Base-by-base conservation (phyloP, 2,888 invertebrate genomes). In the Laothoe populi region DNA sequence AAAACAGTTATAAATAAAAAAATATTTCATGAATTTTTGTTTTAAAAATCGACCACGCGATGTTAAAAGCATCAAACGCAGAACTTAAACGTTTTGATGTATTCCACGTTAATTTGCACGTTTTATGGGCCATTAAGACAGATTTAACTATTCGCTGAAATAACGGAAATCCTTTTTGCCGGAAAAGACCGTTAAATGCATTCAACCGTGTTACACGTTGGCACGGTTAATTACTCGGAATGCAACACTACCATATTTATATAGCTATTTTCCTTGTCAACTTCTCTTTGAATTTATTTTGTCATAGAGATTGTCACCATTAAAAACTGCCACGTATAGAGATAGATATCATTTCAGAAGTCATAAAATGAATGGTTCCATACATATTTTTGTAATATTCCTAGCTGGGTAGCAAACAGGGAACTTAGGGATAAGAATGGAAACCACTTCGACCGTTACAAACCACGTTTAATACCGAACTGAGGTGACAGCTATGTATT, bases 201-300 rank as follows among this genome's bases (percentile, higher is more conserved):
- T 53, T 53, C 35, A 53, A 35, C 53, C 53, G 31, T 53, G 53
- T 35, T 53, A 53, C 53, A 53, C 53, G 31, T 31, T 35, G 35
- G 53, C 19, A 53, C 19, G 53, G 53, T 53, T 53, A 53, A 53
- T 53, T 53, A 53, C 53, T 53, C 53, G 53, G 53, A 53, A 53
- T 53, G 53, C 53, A 53, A 44, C 19, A 10, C 42, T 7, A 8
- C 19, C 35, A 53, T 53, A 53, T 53, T 53, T 35, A 35, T 53
- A 5, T 31, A 31, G 31, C 8, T 49, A 31, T 49, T 8, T 49
- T 31, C 16, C 49, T 49, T 16, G n/a, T 49, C n/a, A n/a, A n/a
- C n/a, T n/a, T 16, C 2, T 49, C 0, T 16, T n/a, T 31, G 31
- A 16, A 8, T 16, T 16, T n/a, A 2, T 26, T 31, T 49, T 46